Conservation (phyloP, 2,888 invertebrate genomes). For the Tyria jacobaeae region DNA sequence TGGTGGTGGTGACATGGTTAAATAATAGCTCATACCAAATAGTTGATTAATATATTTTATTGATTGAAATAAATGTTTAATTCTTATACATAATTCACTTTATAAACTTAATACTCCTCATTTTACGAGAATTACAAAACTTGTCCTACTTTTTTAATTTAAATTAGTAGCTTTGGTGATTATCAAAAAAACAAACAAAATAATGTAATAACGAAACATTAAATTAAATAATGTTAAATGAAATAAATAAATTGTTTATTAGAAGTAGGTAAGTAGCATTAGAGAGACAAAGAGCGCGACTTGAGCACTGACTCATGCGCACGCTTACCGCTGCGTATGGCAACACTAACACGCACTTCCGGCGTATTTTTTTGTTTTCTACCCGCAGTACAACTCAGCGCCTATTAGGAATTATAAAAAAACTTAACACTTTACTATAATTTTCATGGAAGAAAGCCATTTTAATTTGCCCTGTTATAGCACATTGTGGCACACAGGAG, state of each 20-base stretch:
- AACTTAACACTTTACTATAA: slow-evolving; percentile 69
- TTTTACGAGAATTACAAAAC: background rate
- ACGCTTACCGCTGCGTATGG: slow-evolving; percentile 73
- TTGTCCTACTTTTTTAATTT: background rate
- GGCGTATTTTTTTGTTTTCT: slow-evolving; percentile 67
- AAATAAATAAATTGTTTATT: slow-evolving; percentile 21
- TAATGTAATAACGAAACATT: background rate
- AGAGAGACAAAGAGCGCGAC: slow-evolving; percentile 19
- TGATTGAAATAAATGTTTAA: background rate
- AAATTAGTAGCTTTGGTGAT: background rate
- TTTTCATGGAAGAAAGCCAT: slow-evolving; percentile 61
- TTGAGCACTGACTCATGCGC: slow-evolving; percentile 53
- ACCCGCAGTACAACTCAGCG: slow-evolving; percentile 78
- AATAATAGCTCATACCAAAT: background rate
- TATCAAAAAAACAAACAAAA: slow-evolving; percentile 5
- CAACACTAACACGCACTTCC: slow-evolving; percentile 73
- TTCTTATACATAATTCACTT: background rate
- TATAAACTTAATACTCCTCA: background rate
- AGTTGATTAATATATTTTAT: background rate
- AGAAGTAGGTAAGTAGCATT: slow-evolving; percentile 17
- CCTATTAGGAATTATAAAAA: slow-evolving; percentile 78
- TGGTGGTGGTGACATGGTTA: no score
- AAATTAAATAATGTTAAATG: slow-evolving; percentile 13
- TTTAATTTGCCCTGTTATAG: slow-evolving; percentile 59
- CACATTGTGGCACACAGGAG: slow-evolving; percentile 20